Conservation (phyloP, 1,140 invertebrate species). For the Micrasema longulum region DNA sequence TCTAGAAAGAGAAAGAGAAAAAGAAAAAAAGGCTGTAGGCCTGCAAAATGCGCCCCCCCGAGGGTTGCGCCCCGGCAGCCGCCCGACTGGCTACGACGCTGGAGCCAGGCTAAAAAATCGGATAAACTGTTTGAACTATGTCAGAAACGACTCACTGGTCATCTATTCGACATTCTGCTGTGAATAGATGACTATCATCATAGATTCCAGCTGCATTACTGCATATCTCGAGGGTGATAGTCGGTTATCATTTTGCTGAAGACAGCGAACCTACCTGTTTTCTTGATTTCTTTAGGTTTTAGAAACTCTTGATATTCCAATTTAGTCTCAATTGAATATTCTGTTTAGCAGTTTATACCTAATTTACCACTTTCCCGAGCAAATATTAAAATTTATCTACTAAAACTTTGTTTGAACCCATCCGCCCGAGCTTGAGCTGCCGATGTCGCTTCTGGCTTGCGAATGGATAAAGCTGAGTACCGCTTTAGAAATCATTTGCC, state of each 20-base stretch:
- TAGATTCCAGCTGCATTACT: conserved; percentile 59
- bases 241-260: conserved; percentile 33
- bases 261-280: not conserved
- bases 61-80: too few relatives aligned
- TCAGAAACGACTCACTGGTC: not conserved
- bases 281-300: not conserved
- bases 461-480: not conserved
- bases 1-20: too few relatives aligned
- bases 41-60: too few relatives aligned
- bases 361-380: not conserved
- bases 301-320: not conserved
- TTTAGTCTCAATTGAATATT: not conserved
- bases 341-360: not conserved
- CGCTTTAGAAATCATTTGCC: not conserved
- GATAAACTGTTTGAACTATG: not conserved
- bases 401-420: not conserved
- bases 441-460: not conserved
- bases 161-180: not conserved
- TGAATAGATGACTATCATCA: conserved; percentile 1
- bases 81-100: too few relatives aligned
- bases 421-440: not conserved
- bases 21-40: too few relatives aligned
- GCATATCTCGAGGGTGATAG: conserved; percentile 59
- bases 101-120: not conserved
- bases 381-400: not conserved